phyloP scores from a whole-genome alignment of 2,888 invertebrate genomes.

The Dermolepida albohirtum region DNA sequence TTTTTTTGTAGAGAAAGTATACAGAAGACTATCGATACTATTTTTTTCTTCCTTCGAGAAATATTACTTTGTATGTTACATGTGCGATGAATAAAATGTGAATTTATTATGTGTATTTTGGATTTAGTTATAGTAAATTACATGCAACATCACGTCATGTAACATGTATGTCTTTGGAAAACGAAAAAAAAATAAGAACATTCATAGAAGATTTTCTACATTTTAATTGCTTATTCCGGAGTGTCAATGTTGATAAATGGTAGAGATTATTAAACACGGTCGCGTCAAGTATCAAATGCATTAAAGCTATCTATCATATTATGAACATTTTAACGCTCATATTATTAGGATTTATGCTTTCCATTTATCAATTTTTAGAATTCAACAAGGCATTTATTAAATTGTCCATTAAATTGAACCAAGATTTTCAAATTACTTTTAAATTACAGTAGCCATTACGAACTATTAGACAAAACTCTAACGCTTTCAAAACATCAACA shows the following conservation, averaged over 20 bases:
- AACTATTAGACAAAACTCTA: slow-evolving; percentile 12
- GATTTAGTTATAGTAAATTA: too few relatives aligned
- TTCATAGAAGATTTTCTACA: background rate
- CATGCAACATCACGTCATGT: too few relatives aligned
- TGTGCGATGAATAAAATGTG: too few relatives aligned
- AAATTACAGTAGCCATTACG: slow-evolving; percentile 32
- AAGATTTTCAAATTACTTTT: slow-evolving; percentile 28
- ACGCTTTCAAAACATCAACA: slow-evolving; percentile 6
- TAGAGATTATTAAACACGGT: slow-evolving; percentile 46
- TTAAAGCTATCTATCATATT: slow-evolving; percentile 33
- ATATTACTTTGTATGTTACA: too few relatives aligned
- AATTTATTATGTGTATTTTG: too few relatives aligned
- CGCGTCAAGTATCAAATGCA: slow-evolving; percentile 39
- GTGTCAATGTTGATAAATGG: slow-evolving; percentile 49
- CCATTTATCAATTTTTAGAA: slow-evolving; percentile 40
- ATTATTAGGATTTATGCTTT: slow-evolving; percentile 31
- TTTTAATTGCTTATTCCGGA: slow-evolving; percentile 45
- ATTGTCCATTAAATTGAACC: slow-evolving; percentile 19
- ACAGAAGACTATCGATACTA: too few relatives aligned
- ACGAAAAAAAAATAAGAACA: background rate
- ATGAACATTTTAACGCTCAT: slow-evolving; percentile 32
- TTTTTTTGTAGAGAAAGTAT: too few relatives aligned
- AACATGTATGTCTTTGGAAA: too few relatives aligned
- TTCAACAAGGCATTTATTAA: slow-evolving; percentile 36
- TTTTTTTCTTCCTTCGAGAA: too few relatives aligned